phyloP scores from a whole-genome alignment of 2,113 vertebrate genomes.

The Cyprinus carpio region DNA sequence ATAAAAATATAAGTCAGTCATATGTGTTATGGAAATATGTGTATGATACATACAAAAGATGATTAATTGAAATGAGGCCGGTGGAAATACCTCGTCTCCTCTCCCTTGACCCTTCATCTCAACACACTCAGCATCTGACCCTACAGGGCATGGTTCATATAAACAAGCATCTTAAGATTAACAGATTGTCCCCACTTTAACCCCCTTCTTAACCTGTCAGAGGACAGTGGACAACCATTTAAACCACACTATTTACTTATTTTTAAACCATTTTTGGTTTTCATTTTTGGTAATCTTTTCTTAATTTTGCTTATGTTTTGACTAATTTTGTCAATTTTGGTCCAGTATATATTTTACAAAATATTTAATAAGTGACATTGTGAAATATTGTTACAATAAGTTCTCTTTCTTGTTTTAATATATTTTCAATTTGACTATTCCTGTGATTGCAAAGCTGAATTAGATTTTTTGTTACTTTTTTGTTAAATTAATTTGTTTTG shows the following conservation, averaged over 20 bases:
- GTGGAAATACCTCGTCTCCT: background rate
- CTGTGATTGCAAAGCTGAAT: no score
- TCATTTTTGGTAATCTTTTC: no score
- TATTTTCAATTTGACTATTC: no score
- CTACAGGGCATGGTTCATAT: slow-evolving; percentile 1
- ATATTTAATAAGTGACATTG: no score
- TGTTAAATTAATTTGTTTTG: no score
- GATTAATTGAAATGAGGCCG: background rate
- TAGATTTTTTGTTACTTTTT: no score
- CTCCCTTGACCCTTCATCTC: background rate
- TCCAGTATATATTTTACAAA: no score
- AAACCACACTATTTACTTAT: background rate
- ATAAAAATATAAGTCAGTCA: background rate
- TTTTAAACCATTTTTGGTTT: no score
- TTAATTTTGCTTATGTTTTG: background rate
- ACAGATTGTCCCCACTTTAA: background rate
- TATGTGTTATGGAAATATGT: background rate
- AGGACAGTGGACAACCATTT: background rate
- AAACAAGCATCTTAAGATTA: background rate
- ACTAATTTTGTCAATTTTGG: background rate
- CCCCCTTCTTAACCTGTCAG: background rate
- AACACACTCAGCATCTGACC: background rate
- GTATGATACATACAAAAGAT: background rate
- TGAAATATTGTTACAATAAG: no score
- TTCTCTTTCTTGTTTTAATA: no score